These are phyloP conservation scores for Neoseiulus cucumeris DNA, from an alignment of 1,140 invertebrate species.

Conservation along the genomic window DNA sequence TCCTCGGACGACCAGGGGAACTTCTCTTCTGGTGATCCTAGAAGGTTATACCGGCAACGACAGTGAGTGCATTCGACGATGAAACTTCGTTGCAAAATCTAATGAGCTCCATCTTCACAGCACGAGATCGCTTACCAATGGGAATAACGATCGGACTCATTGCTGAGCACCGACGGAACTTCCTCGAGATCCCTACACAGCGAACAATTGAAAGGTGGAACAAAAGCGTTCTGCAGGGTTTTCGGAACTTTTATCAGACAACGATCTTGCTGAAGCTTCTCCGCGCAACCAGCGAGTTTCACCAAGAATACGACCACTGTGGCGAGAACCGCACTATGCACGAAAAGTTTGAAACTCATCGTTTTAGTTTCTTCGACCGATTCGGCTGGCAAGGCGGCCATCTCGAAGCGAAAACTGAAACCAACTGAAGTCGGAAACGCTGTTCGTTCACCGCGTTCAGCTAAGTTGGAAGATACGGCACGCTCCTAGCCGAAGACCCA, in stretches of 20 bases:
- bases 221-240: constrained; percentile 38
- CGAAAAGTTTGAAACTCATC: background rate
- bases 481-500: too few species aligned
- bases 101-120: background rate
- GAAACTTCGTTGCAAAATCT: too few species aligned
- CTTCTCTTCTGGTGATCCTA: constrained; percentile 14
- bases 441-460: too few species aligned
- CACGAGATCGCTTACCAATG: constrained; percentile 27
- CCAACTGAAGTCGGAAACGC: too few species aligned
- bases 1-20: constrained; percentile 18
- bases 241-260: constrained; percentile 40
- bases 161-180: constrained; percentile 40
- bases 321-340: background rate
- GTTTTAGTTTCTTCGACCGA: too few species aligned
- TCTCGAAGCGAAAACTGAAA: too few species aligned
- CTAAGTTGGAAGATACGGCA: too few species aligned
- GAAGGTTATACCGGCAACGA: too few species aligned
- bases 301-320: background rate
- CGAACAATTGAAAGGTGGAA: constrained; percentile 49
- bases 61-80: too few species aligned
- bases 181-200: constrained; percentile 42
- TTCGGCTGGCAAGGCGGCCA: too few species aligned
- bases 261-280: constrained; percentile 15
- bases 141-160: constrained; percentile 45
- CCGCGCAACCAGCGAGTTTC: background rate